These are phyloP conservation scores for Corythoichthys haematopterus DNA, from an alignment of 2,113 vertebrate genomes.

Conservation along the genomic window DNA sequence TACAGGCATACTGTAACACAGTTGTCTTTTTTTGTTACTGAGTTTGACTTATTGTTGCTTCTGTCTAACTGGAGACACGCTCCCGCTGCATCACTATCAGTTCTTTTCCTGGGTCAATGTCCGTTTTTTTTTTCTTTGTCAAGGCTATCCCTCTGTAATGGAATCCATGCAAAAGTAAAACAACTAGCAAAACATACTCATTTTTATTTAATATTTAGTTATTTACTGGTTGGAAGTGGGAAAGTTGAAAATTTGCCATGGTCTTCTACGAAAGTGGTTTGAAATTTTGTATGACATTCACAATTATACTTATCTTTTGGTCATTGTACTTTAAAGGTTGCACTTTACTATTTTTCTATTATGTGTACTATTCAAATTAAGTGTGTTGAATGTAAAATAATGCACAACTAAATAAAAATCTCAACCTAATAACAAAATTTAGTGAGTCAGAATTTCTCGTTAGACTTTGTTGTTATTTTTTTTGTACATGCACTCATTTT, in stretches of 20 bases:
- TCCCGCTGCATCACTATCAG: background rate
- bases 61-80: background rate
- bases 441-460: constrained; percentile 1
- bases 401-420: background rate
- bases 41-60: background rate
- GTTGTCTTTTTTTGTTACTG: background rate
- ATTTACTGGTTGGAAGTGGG: too few relatives aligned
- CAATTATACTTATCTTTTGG: too few relatives aligned
- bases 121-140: background rate
- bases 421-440: background rate
- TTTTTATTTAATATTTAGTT: background rate
- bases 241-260: too few relatives aligned
- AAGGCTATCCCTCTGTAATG: background rate
- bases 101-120: background rate
- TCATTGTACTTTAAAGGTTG: background rate
- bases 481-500: constrained; percentile 38
- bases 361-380: background rate
- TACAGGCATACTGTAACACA: background rate
- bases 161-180: background rate
- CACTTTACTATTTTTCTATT: background rate
- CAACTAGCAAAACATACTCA: background rate
- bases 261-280: too few relatives aligned
- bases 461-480: constrained; percentile 7
- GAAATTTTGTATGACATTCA: background rate
- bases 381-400: background rate